Conservation (phyloP, 2,797 vertebrate genomes). For the Gadopsis marmoratus region DNA sequence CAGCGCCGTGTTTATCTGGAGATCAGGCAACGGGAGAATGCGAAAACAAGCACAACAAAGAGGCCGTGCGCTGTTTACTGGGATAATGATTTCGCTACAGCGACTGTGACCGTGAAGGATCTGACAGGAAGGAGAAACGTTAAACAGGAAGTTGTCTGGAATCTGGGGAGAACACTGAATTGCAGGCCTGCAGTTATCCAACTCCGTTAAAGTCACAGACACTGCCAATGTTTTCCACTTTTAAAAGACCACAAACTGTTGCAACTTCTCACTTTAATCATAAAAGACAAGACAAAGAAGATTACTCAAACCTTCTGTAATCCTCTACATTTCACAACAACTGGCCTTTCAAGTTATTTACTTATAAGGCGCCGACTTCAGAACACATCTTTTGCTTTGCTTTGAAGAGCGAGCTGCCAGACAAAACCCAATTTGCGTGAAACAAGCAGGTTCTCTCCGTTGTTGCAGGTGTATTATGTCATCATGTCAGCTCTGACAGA, state of each 20-base stretch:
- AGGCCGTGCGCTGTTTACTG: conserved; percentile 69
- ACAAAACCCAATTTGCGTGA: conserved; percentile 37
- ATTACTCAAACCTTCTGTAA: conserved; percentile 25
- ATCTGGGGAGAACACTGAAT: conserved; percentile 43
- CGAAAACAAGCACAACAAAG: conserved; percentile 68
- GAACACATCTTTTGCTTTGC: conserved; percentile 47
- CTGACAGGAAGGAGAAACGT: conserved; percentile 74
- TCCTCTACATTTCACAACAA: conserved; percentile 28
- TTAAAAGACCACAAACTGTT: conserved; percentile 22
- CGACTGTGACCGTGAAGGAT: conserved; percentile 47
- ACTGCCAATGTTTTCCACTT: neutral
- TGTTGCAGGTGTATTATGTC: conserved; percentile 8
- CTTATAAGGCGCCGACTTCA: conserved; percentile 35
- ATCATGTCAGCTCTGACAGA: neutral
- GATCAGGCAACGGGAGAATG: conserved; percentile 54
- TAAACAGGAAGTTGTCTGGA: conserved; percentile 81
- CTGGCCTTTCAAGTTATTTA: conserved; percentile 21
- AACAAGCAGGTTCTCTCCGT: conserved; percentile 14
- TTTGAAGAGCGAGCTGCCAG: conserved; percentile 24
- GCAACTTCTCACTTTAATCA: conserved; percentile 24
- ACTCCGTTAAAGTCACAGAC: conserved; percentile 17
- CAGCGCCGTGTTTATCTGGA: conserved; percentile 69
- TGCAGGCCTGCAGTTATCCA: conserved; percentile 25
- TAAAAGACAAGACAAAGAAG: neutral
- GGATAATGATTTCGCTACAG: conserved; percentile 64